phyloP scores from a whole-genome alignment of 1,140 invertebrate species.

The Achroia grisella region DNA sequence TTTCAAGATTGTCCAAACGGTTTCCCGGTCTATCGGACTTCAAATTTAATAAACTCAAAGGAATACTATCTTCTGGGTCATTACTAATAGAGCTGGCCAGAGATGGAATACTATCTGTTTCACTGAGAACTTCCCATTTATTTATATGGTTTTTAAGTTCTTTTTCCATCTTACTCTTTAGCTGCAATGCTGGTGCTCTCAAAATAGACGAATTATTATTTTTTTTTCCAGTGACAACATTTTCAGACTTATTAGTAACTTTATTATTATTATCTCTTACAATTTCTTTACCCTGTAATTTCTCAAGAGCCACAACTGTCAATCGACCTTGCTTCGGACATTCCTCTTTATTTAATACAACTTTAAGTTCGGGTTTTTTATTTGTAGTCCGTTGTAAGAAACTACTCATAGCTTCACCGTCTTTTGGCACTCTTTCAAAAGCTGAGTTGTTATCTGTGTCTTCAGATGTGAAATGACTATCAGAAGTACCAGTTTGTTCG shows the following conservation, averaged over 20 bases:
- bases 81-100: conserved; percentile 61
- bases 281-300: conserved; percentile 71
- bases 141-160: conserved; percentile 60
- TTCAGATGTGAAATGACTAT: conserved; percentile 53
- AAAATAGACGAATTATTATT: conserved; percentile 39
- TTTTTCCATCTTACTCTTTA: conserved; percentile 59
- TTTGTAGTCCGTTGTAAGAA: conserved; percentile 75
- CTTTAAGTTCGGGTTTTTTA: conserved; percentile 65
- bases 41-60: conserved; percentile 63
- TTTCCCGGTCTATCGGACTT: conserved; percentile 48
- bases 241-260: conserved; percentile 22
- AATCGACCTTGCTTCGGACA: conserved; percentile 69
- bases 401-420: conserved; percentile 77
- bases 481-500: conserved; percentile 45
- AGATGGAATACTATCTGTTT: conserved; percentile 75
- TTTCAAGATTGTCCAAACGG: conserved; percentile 56
- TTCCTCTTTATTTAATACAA: conserved; percentile 66
- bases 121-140: conserved; percentile 75
- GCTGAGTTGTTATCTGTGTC: conserved; percentile 58
- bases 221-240: conserved; percentile 31
- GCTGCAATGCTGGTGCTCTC: conserved; percentile 49
- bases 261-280: conserved; percentile 30
- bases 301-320: conserved; percentile 75
- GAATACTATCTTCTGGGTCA: conserved; percentile 71
- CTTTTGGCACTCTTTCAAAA: conserved; percentile 78